A percentile compares a stretch with the other conserved stretches of the same genome.
Evolutionary conservation across 2,797 vertebrate genomes (phyloP).

Genomic region (Xerus rutilus): DNA sequence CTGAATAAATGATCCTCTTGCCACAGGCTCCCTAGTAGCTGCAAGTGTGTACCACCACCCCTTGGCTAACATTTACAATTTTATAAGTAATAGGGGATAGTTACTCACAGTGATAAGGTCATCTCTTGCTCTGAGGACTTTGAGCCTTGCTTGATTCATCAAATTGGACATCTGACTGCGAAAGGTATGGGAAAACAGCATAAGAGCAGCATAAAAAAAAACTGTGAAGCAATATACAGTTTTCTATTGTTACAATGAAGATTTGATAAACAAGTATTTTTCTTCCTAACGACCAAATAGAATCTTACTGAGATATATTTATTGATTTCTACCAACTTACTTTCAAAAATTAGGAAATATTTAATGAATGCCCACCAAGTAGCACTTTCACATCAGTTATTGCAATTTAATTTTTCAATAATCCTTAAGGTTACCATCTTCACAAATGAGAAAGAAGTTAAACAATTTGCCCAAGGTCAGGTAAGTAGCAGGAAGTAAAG

Average conservation of each 20-base stretch:
- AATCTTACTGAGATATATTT: neutral
- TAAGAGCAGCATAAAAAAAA: constrained; percentile 56
- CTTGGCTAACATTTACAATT: neutral
- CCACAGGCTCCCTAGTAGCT: too few species aligned
- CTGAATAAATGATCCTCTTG: too few species aligned
- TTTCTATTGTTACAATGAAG: neutral
- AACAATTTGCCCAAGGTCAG: neutral
- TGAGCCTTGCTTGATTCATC: constrained; percentile 99
- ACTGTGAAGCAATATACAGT: neutral
- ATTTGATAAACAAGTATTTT: neutral
- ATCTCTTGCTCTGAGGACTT: constrained; percentile 97
- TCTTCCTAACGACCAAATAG: neutral
- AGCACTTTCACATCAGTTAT: neutral
- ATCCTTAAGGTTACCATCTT: neutral
- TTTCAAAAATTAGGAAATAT: neutral
- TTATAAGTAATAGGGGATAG: neutral
- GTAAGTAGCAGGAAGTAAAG: neutral
- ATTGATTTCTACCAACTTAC: neutral
- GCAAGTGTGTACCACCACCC: too few species aligned
- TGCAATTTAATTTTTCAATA: neutral
- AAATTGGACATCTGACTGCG: constrained; percentile 99
- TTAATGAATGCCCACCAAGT: neutral
- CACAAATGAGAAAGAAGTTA: neutral
- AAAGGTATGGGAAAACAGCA: constrained; percentile 70
- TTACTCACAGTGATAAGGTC: constrained; percentile 96